A percentile compares a stretch with the other conserved stretches of the same genome.
Evolutionary conservation across 1,140 invertebrate species (phyloP).

Genomic region (Dendrolimus kikuchii): DNA sequence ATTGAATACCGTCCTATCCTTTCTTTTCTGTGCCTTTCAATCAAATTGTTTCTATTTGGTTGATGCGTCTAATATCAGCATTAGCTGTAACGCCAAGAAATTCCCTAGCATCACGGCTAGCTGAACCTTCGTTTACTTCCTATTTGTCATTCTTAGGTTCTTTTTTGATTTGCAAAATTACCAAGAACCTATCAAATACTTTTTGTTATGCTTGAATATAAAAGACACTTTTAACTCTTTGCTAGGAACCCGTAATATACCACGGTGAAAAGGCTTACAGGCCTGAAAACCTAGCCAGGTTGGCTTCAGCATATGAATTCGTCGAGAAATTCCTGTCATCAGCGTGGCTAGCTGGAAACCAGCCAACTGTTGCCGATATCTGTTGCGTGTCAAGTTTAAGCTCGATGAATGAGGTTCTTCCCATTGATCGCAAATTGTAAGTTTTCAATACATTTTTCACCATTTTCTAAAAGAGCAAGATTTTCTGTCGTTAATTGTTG

Average conservation of each 20-base stretch:
- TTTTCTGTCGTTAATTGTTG: too few species aligned
- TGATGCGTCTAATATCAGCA: too few species aligned
- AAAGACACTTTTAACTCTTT: neutral
- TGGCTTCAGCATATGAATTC: conserved; percentile 71
- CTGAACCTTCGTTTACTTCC: too few species aligned
- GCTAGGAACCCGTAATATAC: conserved; percentile 9
- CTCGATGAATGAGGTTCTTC: conserved; percentile 17
- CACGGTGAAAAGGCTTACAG: conserved; percentile 6
- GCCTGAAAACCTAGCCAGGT: conserved; percentile 22
- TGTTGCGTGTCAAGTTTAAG: conserved; percentile 66
- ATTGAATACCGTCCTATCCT: too few species aligned
- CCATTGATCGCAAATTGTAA: conserved; percentile 21
- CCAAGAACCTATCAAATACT: neutral
- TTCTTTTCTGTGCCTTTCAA: too few species aligned
- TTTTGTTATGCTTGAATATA: neutral
- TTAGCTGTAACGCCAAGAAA: too few species aligned
- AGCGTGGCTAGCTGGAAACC: conserved; percentile 69
- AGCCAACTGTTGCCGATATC: conserved; percentile 77
- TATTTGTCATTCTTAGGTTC: too few species aligned
- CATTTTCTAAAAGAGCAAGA: too few species aligned
- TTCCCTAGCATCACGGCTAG: too few species aligned
- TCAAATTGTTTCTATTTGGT: too few species aligned
- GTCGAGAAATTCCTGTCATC: conserved; percentile 70
- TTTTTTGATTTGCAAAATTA: neutral
- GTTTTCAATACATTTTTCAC: neutral